phyloP scores from a whole-genome alignment of 2,797 vertebrate species.

The Tokudaia muenninki region DNA sequence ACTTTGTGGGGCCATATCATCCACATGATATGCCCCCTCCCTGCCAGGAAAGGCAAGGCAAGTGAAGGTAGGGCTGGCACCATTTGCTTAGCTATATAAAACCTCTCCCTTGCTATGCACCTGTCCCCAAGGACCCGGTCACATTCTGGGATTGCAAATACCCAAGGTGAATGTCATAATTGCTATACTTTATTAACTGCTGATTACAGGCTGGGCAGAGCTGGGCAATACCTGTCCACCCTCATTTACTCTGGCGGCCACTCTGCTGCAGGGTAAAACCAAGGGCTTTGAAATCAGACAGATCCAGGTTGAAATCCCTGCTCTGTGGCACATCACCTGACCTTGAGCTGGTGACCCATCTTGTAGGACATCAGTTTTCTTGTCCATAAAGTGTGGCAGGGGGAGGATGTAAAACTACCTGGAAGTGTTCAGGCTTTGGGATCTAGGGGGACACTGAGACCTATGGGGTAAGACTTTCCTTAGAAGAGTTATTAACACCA shows the following conservation, averaged over 20 bases:
- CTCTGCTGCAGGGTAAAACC: conserved; percentile 19
- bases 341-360: background rate
- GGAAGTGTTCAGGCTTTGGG: background rate
- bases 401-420: background rate
- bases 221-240: background rate
- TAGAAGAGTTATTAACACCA: background rate
- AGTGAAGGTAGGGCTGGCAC: background rate
- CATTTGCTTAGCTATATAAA: background rate
- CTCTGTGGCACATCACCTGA: background rate
- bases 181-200: conserved; percentile 43
- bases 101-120: background rate
- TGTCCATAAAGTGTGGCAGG: background rate
- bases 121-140: conserved; percentile 17
- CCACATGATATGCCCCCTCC: background rate
- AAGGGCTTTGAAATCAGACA: background rate
- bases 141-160: conserved; percentile 13
- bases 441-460: background rate
- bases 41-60: background rate
- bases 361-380: background rate
- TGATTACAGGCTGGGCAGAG: background rate
- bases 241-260: conserved; percentile 44
- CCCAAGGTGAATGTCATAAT: conserved; percentile 12
- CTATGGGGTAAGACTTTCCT: background rate
- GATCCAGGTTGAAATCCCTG: conserved; percentile 1
- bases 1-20: background rate